Base-by-base conservation (phyloP, 2,113 vertebrate genomes). In the Trogon melanurus region DNA sequence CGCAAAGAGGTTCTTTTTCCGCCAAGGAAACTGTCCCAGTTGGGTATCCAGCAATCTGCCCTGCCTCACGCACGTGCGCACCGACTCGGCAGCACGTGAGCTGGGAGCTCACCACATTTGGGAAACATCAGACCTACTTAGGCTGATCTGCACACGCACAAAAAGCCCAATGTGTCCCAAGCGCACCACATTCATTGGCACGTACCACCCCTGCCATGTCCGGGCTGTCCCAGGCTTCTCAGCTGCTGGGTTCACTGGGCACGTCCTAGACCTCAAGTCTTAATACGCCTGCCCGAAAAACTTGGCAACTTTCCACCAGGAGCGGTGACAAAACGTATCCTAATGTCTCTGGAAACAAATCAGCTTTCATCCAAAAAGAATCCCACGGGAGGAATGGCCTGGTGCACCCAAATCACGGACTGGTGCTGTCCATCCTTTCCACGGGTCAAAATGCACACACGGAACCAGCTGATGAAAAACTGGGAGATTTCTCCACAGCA, bases 201-300 rank as follows among this genome's bases (percentile, higher is more conserved):
- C 1, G 0, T 19, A n/a, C 21, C 70, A 38, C 32, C 14, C 22
- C 79, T 4, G 20, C 0, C 0, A 44, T 1, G 7, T 8, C 75
- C 38, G 15, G 47, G 71, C 65, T 41, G 6, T 2, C 34, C 69
- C 9, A 3, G 72, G 64, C 72, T 56, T 12, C 1, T 0, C 48
- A 71, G 8, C 57, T 62, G 2, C 64, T 67, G 89, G 36, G 47
- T 16, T 80, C 72, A 36, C 73, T 57, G 58, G 34, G 50, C 79
- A 50, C 13, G 61, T 44, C 41, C 62, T 25, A 9, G 0, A 13
- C 88, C 76, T 79, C 9, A 1, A 47, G 18, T 7, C 17, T 45
- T 26, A 12, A 3, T 3, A 56, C 21, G 62, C 32, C 89, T 34
- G 79, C 73, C 84, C 44, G 38, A 1, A 2, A 47, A 75, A 30